These are phyloP conservation scores for Hyaena hyaena DNA, from an alignment of 2,113 vertebrate genomes.

Conservation along the genomic window DNA sequence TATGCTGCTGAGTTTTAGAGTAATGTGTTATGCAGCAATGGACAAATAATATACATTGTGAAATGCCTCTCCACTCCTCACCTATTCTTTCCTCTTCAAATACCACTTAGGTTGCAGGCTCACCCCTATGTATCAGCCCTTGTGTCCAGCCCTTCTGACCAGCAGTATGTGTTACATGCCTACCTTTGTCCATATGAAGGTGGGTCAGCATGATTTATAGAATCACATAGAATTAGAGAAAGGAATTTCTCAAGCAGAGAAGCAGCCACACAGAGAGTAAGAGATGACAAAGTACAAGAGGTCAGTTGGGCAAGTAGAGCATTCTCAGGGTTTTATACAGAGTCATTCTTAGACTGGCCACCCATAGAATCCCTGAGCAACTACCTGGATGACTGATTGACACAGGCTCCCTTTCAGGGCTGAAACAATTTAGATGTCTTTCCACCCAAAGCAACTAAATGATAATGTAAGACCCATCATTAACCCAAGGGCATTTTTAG, in stretches of 20 bases:
- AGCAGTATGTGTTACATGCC: background rate
- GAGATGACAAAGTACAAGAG: background rate
- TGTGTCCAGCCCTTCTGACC: background rate
- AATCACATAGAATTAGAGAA: background rate
- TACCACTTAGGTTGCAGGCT: background rate
- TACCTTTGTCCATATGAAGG: background rate
- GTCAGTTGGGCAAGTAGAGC: background rate
- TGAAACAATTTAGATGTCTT: background rate
- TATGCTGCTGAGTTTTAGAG: background rate
- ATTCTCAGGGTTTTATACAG: background rate
- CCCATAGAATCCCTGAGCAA: background rate
- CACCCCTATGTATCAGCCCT: accelerated
- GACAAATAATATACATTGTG: too few relatives aligned
- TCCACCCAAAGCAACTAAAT: background rate
- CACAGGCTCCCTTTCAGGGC: background rate
- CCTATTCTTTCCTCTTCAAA: background rate
- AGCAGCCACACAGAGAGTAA: background rate
- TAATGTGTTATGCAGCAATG: background rate
- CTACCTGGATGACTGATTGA: background rate
- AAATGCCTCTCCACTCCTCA: background rate
- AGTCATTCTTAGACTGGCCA: background rate
- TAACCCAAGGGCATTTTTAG: background rate
- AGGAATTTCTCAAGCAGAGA: background rate
- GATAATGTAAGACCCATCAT: background rate
- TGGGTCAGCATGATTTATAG: background rate